These are phyloP conservation scores for Polietes domitor DNA, from an alignment of 2,888 invertebrate genomes.

Conservation along the genomic window DNA sequence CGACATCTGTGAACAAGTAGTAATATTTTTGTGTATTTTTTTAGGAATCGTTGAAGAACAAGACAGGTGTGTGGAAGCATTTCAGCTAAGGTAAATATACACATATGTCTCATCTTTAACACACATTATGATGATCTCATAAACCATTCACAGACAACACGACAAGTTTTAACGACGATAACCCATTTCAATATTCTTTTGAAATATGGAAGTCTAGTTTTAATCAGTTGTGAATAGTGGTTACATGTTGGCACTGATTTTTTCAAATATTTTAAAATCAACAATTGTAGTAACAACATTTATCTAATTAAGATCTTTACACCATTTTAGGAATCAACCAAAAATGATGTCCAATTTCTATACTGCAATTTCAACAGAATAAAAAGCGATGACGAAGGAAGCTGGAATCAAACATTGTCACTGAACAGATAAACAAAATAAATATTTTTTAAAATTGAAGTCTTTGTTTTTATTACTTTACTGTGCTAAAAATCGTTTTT, in stretches of 20 bases:
- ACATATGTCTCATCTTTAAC: background rate
- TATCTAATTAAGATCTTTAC: background rate
- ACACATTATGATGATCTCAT: conserved; percentile 74
- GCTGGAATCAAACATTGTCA: too few species aligned
- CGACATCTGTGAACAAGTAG: too few species aligned
- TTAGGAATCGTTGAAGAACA: too few species aligned
- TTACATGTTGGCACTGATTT: conserved; percentile 77
- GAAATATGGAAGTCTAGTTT: conserved; percentile 73
- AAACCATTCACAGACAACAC: conserved; percentile 79
- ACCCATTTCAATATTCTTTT: conserved; percentile 78
- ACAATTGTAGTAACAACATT: too few species aligned
- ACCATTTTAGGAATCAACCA: background rate
- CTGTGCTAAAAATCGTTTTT: conserved; percentile 80
- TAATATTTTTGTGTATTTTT: too few species aligned
- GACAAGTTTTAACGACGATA: conserved; percentile 71
- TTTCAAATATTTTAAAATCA: background rate
- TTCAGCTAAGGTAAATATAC: background rate
- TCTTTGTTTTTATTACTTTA: background rate
- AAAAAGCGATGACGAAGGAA: too few species aligned
- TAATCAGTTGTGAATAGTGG: conserved; percentile 75
- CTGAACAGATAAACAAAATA: conserved; percentile 6
- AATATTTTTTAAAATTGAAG: background rate
- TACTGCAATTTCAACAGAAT: background rate
- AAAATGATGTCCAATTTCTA: background rate
- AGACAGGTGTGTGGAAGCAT: background rate